Evolutionary conservation across 1,140 invertebrate genomes (phyloP).

Genomic region (Nylanderia fulva): DNA sequence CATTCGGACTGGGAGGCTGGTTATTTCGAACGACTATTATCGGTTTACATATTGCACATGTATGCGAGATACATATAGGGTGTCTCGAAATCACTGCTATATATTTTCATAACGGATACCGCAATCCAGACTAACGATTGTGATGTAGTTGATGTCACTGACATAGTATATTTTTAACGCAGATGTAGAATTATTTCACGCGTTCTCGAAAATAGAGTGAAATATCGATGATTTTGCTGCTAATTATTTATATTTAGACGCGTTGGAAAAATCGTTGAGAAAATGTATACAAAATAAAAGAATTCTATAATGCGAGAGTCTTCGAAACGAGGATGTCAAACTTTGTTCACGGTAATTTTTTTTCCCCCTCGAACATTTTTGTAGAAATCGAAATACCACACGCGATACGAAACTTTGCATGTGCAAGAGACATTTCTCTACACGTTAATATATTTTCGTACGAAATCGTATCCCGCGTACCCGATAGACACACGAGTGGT

Average conservation of each 20-base stretch:
- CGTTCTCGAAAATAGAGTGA: neutral
- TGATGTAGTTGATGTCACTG: neutral
- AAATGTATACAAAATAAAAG: too few species aligned
- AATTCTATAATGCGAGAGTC: constrained; percentile 5
- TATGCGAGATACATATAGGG: neutral
- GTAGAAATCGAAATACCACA: neutral
- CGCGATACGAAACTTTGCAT: constrained; percentile 31
- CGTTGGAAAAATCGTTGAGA: neutral
- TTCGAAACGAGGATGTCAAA: constrained; percentile 3
- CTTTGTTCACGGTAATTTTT: constrained; percentile 12
- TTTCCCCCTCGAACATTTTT: neutral
- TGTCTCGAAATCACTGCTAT: constrained; percentile 18
- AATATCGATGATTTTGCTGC: neutral
- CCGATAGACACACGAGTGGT: constrained; percentile 54
- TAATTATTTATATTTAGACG: neutral
- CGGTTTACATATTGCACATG: constrained; percentile 39
- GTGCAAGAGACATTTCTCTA: constrained; percentile 42
- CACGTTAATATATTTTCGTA: constrained; percentile 24
- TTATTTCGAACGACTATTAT: constrained; percentile 46
- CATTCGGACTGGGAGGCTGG: constrained; percentile 24
- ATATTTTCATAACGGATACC: neutral
- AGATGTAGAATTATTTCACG: neutral
- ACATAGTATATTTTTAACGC: too few species aligned
- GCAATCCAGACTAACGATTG: neutral
- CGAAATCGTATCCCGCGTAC: constrained; percentile 14